Base-by-base conservation (phyloP, 1,140 invertebrate genomes). In the Drosophila suzukii region DNA sequence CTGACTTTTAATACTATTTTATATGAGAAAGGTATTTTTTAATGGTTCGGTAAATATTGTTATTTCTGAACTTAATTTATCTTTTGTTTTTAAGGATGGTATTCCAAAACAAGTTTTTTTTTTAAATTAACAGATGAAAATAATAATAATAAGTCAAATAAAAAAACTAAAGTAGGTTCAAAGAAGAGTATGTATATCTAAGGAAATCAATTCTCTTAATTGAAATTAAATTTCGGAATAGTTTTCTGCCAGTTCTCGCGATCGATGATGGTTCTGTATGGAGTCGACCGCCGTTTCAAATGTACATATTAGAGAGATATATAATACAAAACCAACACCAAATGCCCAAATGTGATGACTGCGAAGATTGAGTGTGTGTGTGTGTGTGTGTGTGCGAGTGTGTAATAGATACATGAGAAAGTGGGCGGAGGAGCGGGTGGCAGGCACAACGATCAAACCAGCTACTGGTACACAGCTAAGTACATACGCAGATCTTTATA, bases 401-500 rank as follows among this genome's bases (percentile, higher is more conserved):
- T 4, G 24, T 56, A 58, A 61, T 70, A 76, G 59, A 57, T 55
- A 65, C 75, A 86, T 75, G 80, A 62, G 47, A 39, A 49, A 51
- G 63, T 78, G 57, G 46, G 53, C 39, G 70, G 46, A 49, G 62
- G 61, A 67, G 71, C 81, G 63, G 58, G 73, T 72, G 73, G 75
- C 61, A 85, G 83, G 83, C 81, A 85, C 81, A 85, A 85, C 68
- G 67, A 81, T 85, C 66, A 81, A 76, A 60, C 70, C 76, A 80
- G 81, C 74, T 81, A 82, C 80, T 67, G 63, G 67, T 53, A 74
- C 72, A 82, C 59, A 81, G 56, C 78, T 81, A 81, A 44, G 39
- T 74, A 62, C 39, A 65, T 60, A 75, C 72, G 72, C 32, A 55
- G 51, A 67, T 32, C 74, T 74, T 68, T 78, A 61, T 63, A 80